Evolutionary conservation across 2,113 vertebrate genomes (phyloP).

Genomic region (Onychostoma macrolepis): DNA sequence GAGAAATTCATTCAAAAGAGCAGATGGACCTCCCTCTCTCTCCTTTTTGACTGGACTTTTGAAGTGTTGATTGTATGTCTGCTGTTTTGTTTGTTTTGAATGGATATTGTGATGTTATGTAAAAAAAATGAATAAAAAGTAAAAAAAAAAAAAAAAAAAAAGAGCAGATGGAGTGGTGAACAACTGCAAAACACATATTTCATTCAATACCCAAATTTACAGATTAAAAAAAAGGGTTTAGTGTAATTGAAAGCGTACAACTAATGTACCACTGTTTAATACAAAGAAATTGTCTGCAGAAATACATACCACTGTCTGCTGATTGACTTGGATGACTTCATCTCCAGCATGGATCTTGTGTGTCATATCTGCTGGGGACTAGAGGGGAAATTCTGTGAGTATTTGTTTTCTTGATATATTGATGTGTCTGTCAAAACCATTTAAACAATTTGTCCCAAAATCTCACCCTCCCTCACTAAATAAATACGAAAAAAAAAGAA

Average conservation of each 20-base stretch:
- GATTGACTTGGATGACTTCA: slow-evolving; percentile 94
- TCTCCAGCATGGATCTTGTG: slow-evolving; percentile 96
- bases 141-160: no score
- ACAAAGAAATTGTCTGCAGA: background rate
- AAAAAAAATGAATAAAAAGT: no score
- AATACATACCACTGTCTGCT: slow-evolving; percentile 90
- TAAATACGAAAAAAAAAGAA: no score
- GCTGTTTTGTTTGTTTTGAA: no score
- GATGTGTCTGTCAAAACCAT: background rate
- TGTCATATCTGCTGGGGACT: slow-evolving; percentile 93
- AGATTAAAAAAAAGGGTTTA: background rate
- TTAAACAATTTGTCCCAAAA: background rate
- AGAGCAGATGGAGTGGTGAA: background rate
- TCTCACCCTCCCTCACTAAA: background rate
- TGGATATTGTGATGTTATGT: no score
- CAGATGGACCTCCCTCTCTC: no score
- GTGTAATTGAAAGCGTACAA: background rate
- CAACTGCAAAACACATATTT: background rate
- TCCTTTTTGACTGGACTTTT: no score
- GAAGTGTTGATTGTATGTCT: no score
- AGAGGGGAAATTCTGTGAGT: background rate
- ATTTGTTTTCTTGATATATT: background rate
- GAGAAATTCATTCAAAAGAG: background rate
- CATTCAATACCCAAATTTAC: background rate
- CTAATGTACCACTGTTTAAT: background rate